Base-by-base conservation (phyloP, 2,797 vertebrate genomes). In the Halcyon smyrnensis region DNA sequence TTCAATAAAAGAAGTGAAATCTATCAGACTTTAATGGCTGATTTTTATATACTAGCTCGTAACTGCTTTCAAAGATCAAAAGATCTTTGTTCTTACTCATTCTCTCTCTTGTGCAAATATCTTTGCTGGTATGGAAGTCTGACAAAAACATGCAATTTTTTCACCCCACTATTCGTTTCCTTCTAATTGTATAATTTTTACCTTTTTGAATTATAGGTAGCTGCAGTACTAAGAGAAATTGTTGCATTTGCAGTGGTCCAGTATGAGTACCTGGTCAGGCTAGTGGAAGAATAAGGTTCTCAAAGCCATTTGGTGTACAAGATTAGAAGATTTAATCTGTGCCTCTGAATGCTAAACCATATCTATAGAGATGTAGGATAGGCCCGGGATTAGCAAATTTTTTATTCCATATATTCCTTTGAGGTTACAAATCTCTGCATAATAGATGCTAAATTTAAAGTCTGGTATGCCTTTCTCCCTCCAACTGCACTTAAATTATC, bases 21-120 rank as follows among this genome's bases (percentile, higher is more conserved):
- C 24, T 84, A 78, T 65, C 21, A 91, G 70, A 62, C 19, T 93
- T 95, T 78, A 84, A 73, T 89, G 76, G 60, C 62, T 69, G 19
- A 53, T 3, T 68, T 91, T 94, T 84, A 53, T 60, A 63, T 85
- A 92, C 65, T 63, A 74, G 87, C 69, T 97, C 10, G 36, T 67
- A 91, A 92, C 68, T 84, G 48, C 53, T 85, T 92, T 96, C 57
- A 91, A 76, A 82, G 76, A 90, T 88, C 89, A 89, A 92, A 59
- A 51, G 32, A n/a, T 34, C 34, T 36, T 36, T 69, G 6, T 62
- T 76, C 85, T 93, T 73, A 14, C 8, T 18, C 2, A 4, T 12
- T 17, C 14, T 30, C 18, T 51, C 14, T 93, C 77, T 75, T 7
- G 2, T 88, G 90, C 62, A 56, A 93, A 30, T 37, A 56, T 39